Base-by-base conservation (phyloP, 2,113 vertebrate species). In the Athene noctua region DNA sequence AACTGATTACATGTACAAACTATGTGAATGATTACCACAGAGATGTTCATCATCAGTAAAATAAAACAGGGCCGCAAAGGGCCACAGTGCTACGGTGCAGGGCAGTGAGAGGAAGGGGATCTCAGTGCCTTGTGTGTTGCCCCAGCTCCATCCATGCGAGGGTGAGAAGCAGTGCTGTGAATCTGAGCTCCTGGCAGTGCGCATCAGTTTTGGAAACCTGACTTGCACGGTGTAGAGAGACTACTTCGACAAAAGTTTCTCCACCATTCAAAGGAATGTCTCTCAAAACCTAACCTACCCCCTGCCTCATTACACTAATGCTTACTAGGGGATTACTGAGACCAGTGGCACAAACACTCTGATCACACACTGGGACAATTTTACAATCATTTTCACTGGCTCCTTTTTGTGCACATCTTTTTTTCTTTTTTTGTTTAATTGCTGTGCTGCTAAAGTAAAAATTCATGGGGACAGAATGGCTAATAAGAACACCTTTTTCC, bases 41-140 rank as follows among this genome's bases (percentile, higher is more conserved):
- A 32, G 26, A 75, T 58, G 57, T 79, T 23, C 36, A 61, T 40
- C 4, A 1, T 44, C 54, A 38, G 34, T 34, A 29, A 75, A 79
- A 36, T 4, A 74, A 36, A 80, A 26, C 6, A 49, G 44, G 20
- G 30, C 44, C 68, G 22, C 2, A 3, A 20, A 86, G 17, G 26
- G 4, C 6, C 20, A 38, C 0, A 0, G 11, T 5, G 11, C 11
- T 3, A 1, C 0, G 1, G 15, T 5, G 9, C 29, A 65, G 34
- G 32, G 46, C 16, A 58, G 23, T 21, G 34, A 27, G 40, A 70
- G 10, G 46, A 36, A 79, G n/a, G 6, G 38, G 38, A 27, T 59
- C 44, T 75, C 2, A 0, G 22, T 0, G 1, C 13, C 29, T 55
- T 62, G 9, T 20, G 5, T 3, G 0, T 26, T 84, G 40, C 15